A percentile compares a stretch with the other conserved stretches of the same genome.
Conservation (phyloP, 2,888 invertebrate species). For the Ophioninae sp. region DNA sequence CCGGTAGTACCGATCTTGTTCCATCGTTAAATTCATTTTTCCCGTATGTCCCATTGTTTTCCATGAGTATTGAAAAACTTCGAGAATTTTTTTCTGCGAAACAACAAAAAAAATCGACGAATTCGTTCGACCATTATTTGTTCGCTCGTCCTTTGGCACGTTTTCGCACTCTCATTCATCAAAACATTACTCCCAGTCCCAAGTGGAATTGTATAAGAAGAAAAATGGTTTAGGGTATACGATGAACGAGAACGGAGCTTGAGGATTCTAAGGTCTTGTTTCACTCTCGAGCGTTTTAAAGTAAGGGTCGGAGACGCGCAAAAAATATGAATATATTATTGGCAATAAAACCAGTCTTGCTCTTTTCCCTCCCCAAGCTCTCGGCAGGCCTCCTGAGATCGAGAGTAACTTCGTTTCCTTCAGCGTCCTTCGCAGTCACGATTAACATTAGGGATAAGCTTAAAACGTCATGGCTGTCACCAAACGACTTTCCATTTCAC, state of each 20-base stretch:
- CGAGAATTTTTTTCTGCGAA: conserved; percentile 16
- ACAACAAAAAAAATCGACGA: conserved; percentile 41
- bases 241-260: conserved; percentile 15
- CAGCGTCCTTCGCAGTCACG: conserved; percentile 67
- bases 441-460: not conserved
- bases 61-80: conserved; percentile 15
- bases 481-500: not conserved
- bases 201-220: conserved; percentile 10
- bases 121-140: conserved; percentile 30
- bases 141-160: conserved; percentile 22
- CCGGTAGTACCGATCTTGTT: conserved; percentile 19
- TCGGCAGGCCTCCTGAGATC: conserved; percentile 53
- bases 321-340: conserved; percentile 45
- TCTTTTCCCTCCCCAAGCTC: not conserved
- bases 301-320: conserved; percentile 68
- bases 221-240: conserved; percentile 21
- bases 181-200: conserved; percentile 39
- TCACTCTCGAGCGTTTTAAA: conserved; percentile 72
- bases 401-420: conserved; percentile 63
- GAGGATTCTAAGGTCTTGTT: conserved; percentile 34
- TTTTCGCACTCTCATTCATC: conserved; percentile 47
- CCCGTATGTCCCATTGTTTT: conserved; percentile 7
- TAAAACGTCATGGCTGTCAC: not conserved
- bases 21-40: not conserved
- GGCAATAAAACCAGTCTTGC: not conserved